These are phyloP conservation scores for Tetramorium alpestre DNA, from an alignment of 1,140 invertebrate genomes.

Conservation along the genomic window DNA sequence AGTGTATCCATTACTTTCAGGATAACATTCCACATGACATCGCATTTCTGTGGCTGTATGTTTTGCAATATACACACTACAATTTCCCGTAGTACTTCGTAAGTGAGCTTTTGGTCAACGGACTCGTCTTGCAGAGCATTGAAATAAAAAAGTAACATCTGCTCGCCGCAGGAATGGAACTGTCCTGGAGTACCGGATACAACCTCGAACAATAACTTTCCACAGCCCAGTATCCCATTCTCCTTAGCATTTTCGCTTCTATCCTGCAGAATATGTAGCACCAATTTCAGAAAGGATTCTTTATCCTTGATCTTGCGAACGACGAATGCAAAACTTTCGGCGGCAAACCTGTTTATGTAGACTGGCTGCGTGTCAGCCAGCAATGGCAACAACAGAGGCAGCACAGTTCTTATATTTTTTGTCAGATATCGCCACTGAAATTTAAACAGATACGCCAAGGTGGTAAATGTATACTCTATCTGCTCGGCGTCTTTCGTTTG, in stretches of 20 bases:
- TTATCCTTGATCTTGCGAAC: conserved; percentile 95
- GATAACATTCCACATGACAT: conserved; percentile 87
- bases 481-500: conserved; percentile 92
- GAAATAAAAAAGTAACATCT: conserved; percentile 88
- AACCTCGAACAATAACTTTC: conserved; percentile 94
- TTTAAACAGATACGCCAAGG: conserved; percentile 96
- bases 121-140: conserved; percentile 86
- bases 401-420: conserved; percentile 91
- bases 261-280: conserved; percentile 89
- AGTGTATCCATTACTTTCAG: conserved; percentile 76
- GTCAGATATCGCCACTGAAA: conserved; percentile 93
- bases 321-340: conserved; percentile 97
- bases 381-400: conserved; percentile 91
- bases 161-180: conserved; percentile 92
- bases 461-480: conserved; percentile 93
- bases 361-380: conserved; percentile 90
- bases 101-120: conserved; percentile 87
- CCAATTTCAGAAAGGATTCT: conserved; percentile 89
- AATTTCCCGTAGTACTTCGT: conserved; percentile 88
- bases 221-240: conserved; percentile 90
- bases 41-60: conserved; percentile 87
- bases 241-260: conserved; percentile 80
- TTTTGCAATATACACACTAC: conserved; percentile 87
- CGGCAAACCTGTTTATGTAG: conserved; percentile 97
- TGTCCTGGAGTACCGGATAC: conserved; percentile 92